Percentiles rank a stretch among this genome's conserved stretches.
These are phyloP conservation scores for Oryctes rhinoceros DNA, from an alignment of 1,140 invertebrate species.

Conservation along the genomic window DNA sequence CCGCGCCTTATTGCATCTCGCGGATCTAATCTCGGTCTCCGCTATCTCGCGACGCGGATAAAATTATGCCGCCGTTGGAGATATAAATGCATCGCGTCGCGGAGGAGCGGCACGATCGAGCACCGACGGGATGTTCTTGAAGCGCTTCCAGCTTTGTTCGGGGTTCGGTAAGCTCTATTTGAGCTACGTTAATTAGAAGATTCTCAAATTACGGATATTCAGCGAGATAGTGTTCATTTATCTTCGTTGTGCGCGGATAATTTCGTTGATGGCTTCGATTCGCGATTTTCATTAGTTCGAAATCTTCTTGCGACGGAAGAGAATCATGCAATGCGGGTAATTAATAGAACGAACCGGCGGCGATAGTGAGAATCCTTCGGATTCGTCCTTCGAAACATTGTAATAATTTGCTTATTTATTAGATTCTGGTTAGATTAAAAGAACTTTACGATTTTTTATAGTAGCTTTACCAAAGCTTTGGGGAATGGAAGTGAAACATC, in stretches of 20 bases:
- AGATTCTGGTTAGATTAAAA: no score
- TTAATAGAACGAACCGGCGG: no score
- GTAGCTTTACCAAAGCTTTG: no score
- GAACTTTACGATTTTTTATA: no score
- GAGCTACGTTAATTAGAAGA: slow-evolving; percentile 4
- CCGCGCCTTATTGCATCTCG: neutral
- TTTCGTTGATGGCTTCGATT: neutral
- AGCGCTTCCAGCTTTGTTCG: neutral
- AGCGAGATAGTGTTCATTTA: neutral
- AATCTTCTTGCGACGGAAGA: no score
- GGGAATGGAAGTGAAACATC: no score
- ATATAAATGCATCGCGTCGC: neutral
- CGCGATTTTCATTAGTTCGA: neutral
- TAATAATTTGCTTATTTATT: no score
- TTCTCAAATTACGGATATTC: slow-evolving; percentile 6
- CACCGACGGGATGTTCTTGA: neutral
- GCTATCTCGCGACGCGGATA: neutral
- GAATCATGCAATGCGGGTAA: no score
- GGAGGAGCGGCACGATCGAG: neutral
- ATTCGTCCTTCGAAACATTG: no score
- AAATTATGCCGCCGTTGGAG: neutral
- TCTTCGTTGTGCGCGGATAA: neutral
- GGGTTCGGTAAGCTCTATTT: neutral
- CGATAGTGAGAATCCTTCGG: no score
- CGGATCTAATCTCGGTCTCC: neutral